phyloP scores from a whole-genome alignment of 2,888 invertebrate genomes.

The Acanthococcus lagerstroemiae region DNA sequence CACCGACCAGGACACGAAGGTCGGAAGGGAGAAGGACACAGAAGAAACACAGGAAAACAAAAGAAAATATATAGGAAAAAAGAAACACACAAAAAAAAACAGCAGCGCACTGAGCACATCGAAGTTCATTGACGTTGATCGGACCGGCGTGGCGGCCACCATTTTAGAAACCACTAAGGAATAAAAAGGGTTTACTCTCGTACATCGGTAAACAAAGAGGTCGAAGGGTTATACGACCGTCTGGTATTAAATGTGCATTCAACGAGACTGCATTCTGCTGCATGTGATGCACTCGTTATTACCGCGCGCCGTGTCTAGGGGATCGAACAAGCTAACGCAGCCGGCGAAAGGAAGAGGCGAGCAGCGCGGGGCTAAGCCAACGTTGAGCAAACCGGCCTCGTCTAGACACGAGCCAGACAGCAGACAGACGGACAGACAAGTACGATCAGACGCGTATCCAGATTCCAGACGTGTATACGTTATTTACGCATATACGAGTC shows the following conservation, averaged over 20 bases:
- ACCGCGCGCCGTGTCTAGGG: background rate
- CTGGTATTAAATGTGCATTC: background rate
- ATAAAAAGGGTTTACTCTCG: background rate
- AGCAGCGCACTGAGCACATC: no score
- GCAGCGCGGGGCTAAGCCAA: no score
- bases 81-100: no score
- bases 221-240: background rate
- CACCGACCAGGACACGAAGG: no score
- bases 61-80: no score
- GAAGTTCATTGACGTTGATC: background rate
- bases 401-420: constrained; percentile 9
- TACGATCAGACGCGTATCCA: constrained; percentile 2
- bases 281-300: constrained; percentile 3
- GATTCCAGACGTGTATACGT: constrained; percentile 7
- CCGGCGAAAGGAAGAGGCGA: background rate
- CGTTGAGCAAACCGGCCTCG: background rate
- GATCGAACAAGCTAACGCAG: background rate
- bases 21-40: no score
- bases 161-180: constrained; percentile 3
- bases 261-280: constrained; percentile 3
- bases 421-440: constrained; percentile 8
- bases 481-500: constrained; percentile 3
- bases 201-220: background rate
- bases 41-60: no score
- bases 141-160: background rate